These are phyloP conservation scores for Trachymyrmex septentrionalis DNA, from an alignment of 1,140 invertebrate genomes.

Conservation along the genomic window DNA sequence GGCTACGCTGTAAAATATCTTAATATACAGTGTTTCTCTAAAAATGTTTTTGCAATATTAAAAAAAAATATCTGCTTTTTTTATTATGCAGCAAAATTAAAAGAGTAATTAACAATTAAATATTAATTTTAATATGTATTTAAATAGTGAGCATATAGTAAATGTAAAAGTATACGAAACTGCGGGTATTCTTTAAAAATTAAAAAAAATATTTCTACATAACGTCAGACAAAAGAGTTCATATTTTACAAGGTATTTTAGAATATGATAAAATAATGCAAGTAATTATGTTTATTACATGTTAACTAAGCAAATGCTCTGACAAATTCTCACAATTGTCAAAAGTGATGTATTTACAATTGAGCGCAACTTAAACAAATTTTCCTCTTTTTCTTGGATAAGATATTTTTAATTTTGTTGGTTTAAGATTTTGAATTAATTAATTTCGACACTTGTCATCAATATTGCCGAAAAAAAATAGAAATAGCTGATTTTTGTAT, in stretches of 20 bases:
- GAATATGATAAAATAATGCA: background rate
- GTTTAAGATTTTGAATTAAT: background rate
- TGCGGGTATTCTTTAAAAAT: background rate
- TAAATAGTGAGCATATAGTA: background rate
- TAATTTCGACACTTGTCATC: background rate
- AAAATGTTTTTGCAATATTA: background rate
- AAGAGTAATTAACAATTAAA: background rate
- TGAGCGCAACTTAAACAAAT: background rate
- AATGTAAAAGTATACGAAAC: background rate
- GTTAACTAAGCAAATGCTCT: background rate
- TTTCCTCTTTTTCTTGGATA: background rate
- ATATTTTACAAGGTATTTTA: background rate
- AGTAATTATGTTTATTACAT: background rate
- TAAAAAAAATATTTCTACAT: background rate
- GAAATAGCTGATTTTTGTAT: background rate
- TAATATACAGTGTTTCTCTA: conserved; percentile 74
- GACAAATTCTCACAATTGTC: background rate
- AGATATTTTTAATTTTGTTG: background rate
- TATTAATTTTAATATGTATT: conserved; percentile 12
- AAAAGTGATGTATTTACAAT: background rate
- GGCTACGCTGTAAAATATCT: conserved; percentile 81
- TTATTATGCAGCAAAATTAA: background rate
- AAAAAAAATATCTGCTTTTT: background rate
- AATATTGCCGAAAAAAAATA: background rate
- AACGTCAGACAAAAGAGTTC: background rate